Percentiles rank a stretch among this genome's conserved stretches.
Evolutionary conservation across 2,888 invertebrate genomes (phyloP).

Genomic region (Megaustenia siamemsis): DNA sequence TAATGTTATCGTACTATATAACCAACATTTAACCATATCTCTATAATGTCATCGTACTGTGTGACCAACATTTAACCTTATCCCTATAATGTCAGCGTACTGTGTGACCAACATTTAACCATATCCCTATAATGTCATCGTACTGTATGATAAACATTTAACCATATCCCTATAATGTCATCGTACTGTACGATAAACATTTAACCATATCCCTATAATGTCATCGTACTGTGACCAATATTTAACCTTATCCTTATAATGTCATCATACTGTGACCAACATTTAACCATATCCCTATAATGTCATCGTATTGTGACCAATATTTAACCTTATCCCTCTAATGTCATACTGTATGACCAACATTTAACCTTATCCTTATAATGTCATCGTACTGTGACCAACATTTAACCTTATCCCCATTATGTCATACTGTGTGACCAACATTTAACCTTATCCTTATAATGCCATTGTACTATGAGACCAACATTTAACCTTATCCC

Average conservation of each 20-base stretch:
- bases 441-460: neutral
- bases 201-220: neutral
- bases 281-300: neutral
- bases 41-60: too few relatives aligned
- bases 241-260: too few relatives aligned
- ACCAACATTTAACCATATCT: neutral
- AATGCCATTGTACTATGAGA: neutral
- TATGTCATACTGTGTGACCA: too few relatives aligned
- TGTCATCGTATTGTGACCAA: neutral
- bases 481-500: neutral
- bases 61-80: neutral
- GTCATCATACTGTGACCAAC: too few relatives aligned
- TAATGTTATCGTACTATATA: neutral
- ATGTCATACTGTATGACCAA: neutral
- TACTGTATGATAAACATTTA: neutral
- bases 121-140: too few relatives aligned
- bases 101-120: too few relatives aligned
- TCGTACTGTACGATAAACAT: neutral
- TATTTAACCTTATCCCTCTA: neutral
- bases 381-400: too few relatives aligned
- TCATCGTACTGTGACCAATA: slow-evolving; percentile 80
- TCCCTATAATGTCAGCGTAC: neutral
- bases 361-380: neutral
- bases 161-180: neutral
- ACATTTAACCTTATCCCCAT: too few relatives aligned